Percentiles rank a stretch among this genome's conserved stretches.
Evolutionary conservation across 2,888 invertebrate genomes (phyloP).

Genomic region (Xylophagus ater): DNA sequence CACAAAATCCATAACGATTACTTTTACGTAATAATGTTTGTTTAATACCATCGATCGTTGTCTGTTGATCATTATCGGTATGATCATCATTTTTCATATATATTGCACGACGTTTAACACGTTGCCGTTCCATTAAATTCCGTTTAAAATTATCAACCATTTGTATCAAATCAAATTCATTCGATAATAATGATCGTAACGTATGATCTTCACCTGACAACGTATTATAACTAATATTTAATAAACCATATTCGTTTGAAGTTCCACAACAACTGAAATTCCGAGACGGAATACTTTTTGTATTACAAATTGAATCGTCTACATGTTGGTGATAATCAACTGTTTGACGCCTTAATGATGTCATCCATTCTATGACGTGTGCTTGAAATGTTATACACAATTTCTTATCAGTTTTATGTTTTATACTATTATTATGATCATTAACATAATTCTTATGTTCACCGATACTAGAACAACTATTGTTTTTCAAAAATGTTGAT

Average conservation of each 20-base stretch:
- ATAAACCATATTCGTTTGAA: neutral
- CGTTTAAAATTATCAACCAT: conserved; percentile 32
- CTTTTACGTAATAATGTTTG: neutral
- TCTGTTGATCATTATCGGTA: neutral
- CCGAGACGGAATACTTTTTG: conserved; percentile 33
- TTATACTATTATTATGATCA: neutral
- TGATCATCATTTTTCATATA: conserved; percentile 23
- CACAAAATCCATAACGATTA: conserved; percentile 30
- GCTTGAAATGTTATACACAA: conserved; percentile 19
- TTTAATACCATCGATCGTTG: neutral
- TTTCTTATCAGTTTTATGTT: neutral
- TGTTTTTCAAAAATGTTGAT: neutral
- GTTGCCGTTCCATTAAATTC: conserved; percentile 26
- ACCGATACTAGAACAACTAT: too few species aligned
- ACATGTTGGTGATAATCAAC: conserved; percentile 27
- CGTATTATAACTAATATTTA: neutral
- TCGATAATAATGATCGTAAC: conserved; percentile 9
- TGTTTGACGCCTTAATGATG: conserved; percentile 30
- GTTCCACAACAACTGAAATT: conserved; percentile 18
- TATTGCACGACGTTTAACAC: conserved; percentile 23
- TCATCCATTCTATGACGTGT: conserved; percentile 35
- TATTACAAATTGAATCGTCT: conserved; percentile 25
- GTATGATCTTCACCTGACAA: conserved; percentile 8
- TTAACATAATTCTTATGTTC: neutral
- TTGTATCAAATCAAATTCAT: conserved; percentile 13